Conservation (phyloP, 2,113 vertebrate genomes). For the Pollachius pollachius region DNA sequence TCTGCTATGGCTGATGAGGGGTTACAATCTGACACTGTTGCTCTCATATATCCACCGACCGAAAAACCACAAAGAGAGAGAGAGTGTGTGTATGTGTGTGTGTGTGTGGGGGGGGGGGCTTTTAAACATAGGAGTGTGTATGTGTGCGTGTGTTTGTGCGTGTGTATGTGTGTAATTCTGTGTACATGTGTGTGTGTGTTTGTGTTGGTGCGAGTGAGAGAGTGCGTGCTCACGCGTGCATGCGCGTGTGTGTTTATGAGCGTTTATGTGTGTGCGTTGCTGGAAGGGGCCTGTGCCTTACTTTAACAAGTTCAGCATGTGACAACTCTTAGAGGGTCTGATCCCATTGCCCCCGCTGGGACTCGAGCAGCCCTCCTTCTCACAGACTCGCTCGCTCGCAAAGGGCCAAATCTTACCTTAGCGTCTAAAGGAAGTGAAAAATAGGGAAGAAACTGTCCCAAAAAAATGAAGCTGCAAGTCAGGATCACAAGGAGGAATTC, state of each 20-base stretch:
- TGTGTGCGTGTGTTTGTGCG: no score
- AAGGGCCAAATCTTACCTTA: conserved; percentile 9
- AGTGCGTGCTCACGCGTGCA: neutral
- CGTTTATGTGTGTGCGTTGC: neutral
- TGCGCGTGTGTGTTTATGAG: conserved; percentile 1
- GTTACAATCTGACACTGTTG: conserved; percentile 35
- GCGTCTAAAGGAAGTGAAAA: neutral
- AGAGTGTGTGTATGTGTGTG: no score
- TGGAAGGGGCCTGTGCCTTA: conserved; percentile 4
- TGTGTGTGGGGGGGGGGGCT: no score
- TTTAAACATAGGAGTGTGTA: neutral
- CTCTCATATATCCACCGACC: conserved; percentile 18
- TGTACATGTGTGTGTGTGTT: neutral
- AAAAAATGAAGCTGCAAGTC: conserved; percentile 58
- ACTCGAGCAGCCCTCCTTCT: conserved; percentile 59
- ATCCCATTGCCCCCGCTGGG: conserved; percentile 62
- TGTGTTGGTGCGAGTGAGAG: conserved; percentile 2
- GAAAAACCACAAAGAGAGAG: no score
- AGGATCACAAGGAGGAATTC: conserved; percentile 52
- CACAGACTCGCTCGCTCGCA: conserved; percentile 63
- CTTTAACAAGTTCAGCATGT: conserved; percentile 67
- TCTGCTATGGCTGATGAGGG: conserved; percentile 32
- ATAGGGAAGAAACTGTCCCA: conserved; percentile 20
- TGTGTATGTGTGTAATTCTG: neutral
- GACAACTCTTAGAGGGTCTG: conserved; percentile 58